Evolutionary conservation across 2,113 vertebrate species (phyloP).

Genomic region (Lamprotornis superbus): DNA sequence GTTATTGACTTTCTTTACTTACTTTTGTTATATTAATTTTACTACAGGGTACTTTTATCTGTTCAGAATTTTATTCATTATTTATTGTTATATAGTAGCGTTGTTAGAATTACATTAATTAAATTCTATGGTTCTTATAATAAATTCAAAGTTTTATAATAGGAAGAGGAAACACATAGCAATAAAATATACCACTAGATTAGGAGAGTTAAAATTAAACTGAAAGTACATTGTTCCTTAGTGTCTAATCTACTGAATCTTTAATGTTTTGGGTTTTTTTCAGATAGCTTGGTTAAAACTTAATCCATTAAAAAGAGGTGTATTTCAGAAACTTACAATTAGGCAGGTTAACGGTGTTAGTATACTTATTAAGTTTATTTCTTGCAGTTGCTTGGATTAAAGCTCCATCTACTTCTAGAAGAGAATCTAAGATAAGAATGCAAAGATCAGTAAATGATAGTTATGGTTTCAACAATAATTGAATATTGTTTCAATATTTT

Average conservation of each 20-base stretch:
- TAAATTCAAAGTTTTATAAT: constrained; percentile 3
- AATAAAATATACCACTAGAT: neutral
- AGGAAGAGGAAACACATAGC: neutral
- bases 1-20: neutral
- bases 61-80: neutral
- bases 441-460: neutral
- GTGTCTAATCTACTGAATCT: constrained; percentile 24
- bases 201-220: constrained; percentile 6
- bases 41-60: neutral
- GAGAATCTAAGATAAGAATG: neutral
- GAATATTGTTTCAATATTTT: neutral
- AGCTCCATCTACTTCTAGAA: neutral
- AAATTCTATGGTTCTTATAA: constrained; percentile 1
- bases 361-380: neutral
- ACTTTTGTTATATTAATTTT: constrained; percentile 4
- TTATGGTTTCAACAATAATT: neutral
- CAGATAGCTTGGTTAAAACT: neutral
- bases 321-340: neutral
- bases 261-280: neutral
- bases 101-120: neutral
- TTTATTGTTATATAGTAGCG: neutral
- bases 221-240: neutral
- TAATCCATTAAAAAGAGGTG: neutral
- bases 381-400: neutral
- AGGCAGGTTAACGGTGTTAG: neutral